Conservation (phyloP, 2,113 vertebrate genomes). For the Thalassarche chlororhynchos region DNA sequence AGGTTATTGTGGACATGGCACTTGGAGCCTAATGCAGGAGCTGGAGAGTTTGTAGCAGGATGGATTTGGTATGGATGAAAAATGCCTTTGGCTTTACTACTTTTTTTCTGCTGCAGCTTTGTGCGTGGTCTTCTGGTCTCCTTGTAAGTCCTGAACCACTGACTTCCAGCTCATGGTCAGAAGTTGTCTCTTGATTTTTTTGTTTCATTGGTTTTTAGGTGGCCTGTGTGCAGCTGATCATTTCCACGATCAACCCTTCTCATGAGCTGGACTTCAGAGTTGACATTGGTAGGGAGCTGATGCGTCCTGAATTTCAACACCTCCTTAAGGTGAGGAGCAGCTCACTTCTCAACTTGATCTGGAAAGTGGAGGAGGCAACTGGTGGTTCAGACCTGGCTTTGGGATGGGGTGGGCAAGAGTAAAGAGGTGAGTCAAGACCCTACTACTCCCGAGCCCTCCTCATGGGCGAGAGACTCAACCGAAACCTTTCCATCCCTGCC, state of each 20-base stretch:
- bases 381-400: not conserved
- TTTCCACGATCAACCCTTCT: constrained; percentile 84
- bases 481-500: not conserved
- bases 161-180: not conserved
- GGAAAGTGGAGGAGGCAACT: not conserved
- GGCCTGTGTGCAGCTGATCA: constrained; percentile 89
- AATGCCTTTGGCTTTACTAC: not conserved
- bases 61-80: not conserved
- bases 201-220: constrained; percentile 66
- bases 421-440: not conserved
- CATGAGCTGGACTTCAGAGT: constrained; percentile 91
- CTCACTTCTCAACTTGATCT: not conserved
- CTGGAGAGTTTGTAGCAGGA: not conserved
- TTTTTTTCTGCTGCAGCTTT: not conserved
- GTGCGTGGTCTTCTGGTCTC: not conserved
- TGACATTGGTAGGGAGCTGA: constrained; percentile 89
- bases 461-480: no score
- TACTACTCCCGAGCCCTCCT: not conserved
- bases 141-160: not conserved
- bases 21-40: not conserved
- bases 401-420: not conserved
- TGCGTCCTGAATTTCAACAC: constrained; percentile 81
- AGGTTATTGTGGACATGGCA: not conserved
- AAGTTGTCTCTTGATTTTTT: not conserved
- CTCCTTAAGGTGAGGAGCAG: constrained; percentile 76